Base-by-base conservation (phyloP, 2,113 vertebrate genomes). In the Paradoxurus hermaphroditus region DNA sequence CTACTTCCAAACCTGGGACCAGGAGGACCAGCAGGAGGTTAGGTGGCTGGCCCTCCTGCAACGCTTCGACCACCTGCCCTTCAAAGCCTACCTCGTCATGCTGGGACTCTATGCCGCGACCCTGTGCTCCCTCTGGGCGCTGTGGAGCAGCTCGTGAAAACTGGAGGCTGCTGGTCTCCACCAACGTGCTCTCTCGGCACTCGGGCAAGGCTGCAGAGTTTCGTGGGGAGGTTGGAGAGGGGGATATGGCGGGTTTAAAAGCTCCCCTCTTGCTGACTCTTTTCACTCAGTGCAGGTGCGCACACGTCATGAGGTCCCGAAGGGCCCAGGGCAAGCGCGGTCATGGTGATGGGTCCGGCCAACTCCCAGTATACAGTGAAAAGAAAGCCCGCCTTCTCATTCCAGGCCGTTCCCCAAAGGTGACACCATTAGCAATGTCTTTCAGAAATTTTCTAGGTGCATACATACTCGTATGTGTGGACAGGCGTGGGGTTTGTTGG, bases 1-100 rank as follows among this genome's bases (percentile, higher is more conserved):
- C 77, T 98, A 97, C 67, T 97, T 99, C 25, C 98, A 97, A 41
- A 98, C 98, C 96, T 98, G 98, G 62, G 99, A 99, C 41, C 93
- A 90, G 0, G 98, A 98, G 7, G 94, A 97, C 23, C 86, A 68
- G 3, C 98, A 97, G 88, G 98, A 99, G 68, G 96, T 93, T 0
- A 97, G 98, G 2, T 99, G 99, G 99, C 97, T 99, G 91, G 97
- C 89, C 5, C 98, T 99, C 68, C 99, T 99, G 91, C 98, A 98
- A 2, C 99, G 96, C 97, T 98, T 99, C 18, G 99, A 99, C 93
- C 93, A 72, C 13, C 96, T 99, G 86, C 98, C 99, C 75, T 99
- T 99, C 96, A 97, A 98, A 34, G 88, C 98, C 18, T 99, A 99
- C 97, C 97, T 99, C 44, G 36, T 99, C 2, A 94, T 99, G 31